Percentiles rank a stretch among this genome's conserved stretches.
Evolutionary conservation across 2,113 vertebrate genomes (phyloP).

Genomic region (Larimichthys crocea): DNA sequence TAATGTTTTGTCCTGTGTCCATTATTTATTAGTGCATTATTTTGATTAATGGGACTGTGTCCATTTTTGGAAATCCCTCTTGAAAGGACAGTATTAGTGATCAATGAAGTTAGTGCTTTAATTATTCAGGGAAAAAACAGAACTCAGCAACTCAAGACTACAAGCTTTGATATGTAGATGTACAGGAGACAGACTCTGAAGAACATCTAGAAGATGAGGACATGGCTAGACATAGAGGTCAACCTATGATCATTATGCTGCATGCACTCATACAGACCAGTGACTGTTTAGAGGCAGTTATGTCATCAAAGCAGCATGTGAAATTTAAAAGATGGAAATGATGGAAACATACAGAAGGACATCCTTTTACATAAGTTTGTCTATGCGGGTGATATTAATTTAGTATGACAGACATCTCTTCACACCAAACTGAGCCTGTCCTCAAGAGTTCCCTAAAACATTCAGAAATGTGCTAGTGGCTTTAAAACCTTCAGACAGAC

Average conservation of each 20-base stretch:
- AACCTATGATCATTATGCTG: background rate
- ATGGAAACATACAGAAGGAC: background rate
- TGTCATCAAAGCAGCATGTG: background rate
- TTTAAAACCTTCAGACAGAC: background rate
- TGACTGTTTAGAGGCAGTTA: background rate
- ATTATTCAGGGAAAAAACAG: too few relatives aligned
- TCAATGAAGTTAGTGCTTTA: background rate
- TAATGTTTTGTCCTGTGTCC: too few relatives aligned
- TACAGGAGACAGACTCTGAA: background rate
- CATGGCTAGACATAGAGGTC: background rate
- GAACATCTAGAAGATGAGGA: background rate
- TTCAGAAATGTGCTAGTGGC: background rate
- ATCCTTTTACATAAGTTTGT: background rate
- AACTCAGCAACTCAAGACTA: background rate
- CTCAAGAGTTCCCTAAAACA: background rate
- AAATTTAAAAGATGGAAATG: background rate
- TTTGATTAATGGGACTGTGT: background rate
- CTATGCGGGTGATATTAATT: background rate
- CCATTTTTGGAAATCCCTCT: background rate
- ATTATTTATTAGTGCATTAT: too few relatives aligned
- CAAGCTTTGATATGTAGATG: too few relatives aligned
- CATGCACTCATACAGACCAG: background rate
- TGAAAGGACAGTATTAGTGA: background rate
- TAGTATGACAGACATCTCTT: background rate
- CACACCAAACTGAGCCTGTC: background rate